Evolutionary conservation across 2,797 vertebrate genomes (phyloP).

Genomic region (Sebastes vulpes): DNA sequence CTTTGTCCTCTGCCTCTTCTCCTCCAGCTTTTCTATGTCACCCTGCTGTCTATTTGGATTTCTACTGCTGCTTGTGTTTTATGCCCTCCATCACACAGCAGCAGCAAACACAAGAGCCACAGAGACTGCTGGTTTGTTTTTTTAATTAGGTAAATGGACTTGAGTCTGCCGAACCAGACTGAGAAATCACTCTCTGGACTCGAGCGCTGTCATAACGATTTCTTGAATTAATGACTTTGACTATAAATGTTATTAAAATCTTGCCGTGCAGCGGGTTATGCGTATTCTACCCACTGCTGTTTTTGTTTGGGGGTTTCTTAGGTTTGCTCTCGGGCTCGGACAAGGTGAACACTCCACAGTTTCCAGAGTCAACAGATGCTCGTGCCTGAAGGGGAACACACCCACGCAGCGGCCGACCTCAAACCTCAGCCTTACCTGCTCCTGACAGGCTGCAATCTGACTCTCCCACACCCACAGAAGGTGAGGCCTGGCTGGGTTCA

Average conservation of each 20-base stretch:
- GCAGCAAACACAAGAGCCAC: constrained; percentile 67
- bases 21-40: constrained; percentile 24
- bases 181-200: constrained; percentile 72
- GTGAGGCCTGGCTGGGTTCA: constrained; percentile 50
- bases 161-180: constrained; percentile 67
- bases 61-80: constrained; percentile 53
- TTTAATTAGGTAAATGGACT: constrained; percentile 82
- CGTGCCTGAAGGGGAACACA: constrained; percentile 12
- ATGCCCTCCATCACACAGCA: constrained; percentile 50
- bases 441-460: constrained; percentile 34
- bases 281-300: constrained; percentile 12
- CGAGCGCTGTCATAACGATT: constrained; percentile 63
- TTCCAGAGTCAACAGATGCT: constrained; percentile 23
- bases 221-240: constrained; percentile 67
- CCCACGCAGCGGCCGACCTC: constrained; percentile 17
- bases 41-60: constrained; percentile 43
- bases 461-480: constrained; percentile 53
- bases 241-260: constrained; percentile 66
- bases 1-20: constrained; percentile 33
- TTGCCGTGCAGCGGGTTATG: constrained; percentile 22
- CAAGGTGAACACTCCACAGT: constrained; percentile 40
- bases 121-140: constrained; percentile 56
- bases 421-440: constrained; percentile 44
- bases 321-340: constrained; percentile 11
- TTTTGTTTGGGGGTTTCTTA: constrained; percentile 16